A percentile compares a stretch with the other conserved stretches of the same genome.
Evolutionary conservation across 2,888 invertebrate species (phyloP).

Genomic region (Altica lythri): DNA sequence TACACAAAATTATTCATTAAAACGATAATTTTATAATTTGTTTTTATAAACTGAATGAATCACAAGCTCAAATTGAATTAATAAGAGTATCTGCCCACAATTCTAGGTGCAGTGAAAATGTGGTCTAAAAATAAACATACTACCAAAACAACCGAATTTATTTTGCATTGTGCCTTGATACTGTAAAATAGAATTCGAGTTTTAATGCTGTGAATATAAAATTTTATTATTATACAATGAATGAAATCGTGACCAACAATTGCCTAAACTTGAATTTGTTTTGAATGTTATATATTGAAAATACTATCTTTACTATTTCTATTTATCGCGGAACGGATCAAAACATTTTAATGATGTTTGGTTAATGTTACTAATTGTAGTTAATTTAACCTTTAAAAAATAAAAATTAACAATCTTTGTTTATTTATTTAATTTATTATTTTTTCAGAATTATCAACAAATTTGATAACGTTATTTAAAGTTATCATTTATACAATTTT

Average conservation of each 20-base stretch:
- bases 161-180: slow-evolving; percentile 1
- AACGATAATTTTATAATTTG: slow-evolving; percentile 6
- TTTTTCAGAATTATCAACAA: too few species aligned
- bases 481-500: too few species aligned
- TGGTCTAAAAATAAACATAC: slow-evolving; percentile 29
- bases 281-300: too few species aligned
- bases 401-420: too few species aligned
- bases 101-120: slow-evolving; percentile 29
- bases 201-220: not conserved
- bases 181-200: not conserved
- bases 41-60: slow-evolving; percentile 16
- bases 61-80: slow-evolving; percentile 19
- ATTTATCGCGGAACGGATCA: too few species aligned
- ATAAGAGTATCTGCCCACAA: slow-evolving; percentile 26
- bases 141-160: slow-evolving; percentile 8
- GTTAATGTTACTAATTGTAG: too few species aligned
- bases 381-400: too few species aligned
- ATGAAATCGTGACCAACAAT: slow-evolving; percentile 1
- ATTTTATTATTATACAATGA: not conserved
- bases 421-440: too few species aligned
- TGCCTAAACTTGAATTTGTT: too few species aligned
- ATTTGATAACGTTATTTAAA: too few species aligned
- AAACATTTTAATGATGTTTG: too few species aligned
- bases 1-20: slow-evolving; percentile 5
- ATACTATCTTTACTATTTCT: too few species aligned